These are phyloP conservation scores for Smittia aterrima DNA, from an alignment of 2,888 invertebrate species.

Conservation along the genomic window DNA sequence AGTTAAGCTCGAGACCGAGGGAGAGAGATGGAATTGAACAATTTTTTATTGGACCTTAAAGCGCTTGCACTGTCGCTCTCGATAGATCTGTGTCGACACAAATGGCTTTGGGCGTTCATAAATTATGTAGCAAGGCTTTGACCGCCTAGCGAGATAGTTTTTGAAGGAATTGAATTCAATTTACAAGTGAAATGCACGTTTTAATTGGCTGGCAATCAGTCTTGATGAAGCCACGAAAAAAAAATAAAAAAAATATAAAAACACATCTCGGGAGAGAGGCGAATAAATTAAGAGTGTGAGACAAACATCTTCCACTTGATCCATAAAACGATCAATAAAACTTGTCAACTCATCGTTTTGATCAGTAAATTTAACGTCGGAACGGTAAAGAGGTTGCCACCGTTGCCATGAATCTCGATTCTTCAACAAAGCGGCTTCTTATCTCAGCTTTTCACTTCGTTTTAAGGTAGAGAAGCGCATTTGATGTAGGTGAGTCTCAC, in stretches of 20 bases:
- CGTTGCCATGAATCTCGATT: not conserved
- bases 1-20: no score
- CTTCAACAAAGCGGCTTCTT: constrained; percentile 1
- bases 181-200: not conserved
- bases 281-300: constrained; percentile 33
- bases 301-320: constrained; percentile 36
- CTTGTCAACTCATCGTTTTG: constrained; percentile 37
- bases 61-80: no score
- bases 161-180: not conserved
- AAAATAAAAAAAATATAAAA: no score
- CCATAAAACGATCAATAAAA: constrained; percentile 36
- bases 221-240: not conserved
- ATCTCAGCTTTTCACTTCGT: not conserved
- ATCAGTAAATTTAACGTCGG: constrained; percentile 10
- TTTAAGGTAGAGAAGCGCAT: constrained; percentile 10
- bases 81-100: no score
- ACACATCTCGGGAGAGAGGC: not conserved
- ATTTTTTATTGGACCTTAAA: no score
- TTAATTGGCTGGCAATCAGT: not conserved
- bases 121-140: no score
- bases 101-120: no score
- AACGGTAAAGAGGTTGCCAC: not conserved
- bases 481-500: constrained; percentile 34
- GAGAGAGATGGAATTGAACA: no score
- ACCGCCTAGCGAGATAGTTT: not conserved